Evolutionary conservation across 2,797 vertebrate species (phyloP), one percentile per base, ranked within the genome.

Genomic region (Cryptoblepharus egeriae): DNA sequence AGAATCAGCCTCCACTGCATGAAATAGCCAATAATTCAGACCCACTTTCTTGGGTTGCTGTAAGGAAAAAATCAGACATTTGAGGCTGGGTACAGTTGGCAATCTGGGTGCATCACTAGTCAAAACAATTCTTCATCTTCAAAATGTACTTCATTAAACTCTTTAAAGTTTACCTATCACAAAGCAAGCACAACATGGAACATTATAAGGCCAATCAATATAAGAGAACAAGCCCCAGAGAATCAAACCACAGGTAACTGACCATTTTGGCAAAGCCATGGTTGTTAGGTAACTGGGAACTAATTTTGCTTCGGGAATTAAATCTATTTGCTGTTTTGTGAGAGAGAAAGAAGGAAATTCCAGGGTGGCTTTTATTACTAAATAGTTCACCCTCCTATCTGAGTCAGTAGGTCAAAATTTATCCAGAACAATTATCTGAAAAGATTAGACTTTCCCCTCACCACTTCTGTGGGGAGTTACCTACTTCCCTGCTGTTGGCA

Each of bases 341-440:
- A 32, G 61, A 12, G 20, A 63, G 67, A 20, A n/a, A n/a, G 8
- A 37, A 9, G 5, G 92, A 94, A 95, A 94, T 92, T 93, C 95
- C 94, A 94, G 79, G 91, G 88, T 94, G 86, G 90, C 91, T 60
- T 95, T 93, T 92, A 94, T 95, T 95, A 91, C 88, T 90, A 89
- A n/a, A n/a, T n/a, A n/a, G n/a, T 92, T 95, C 95, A 94, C 92
- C 96, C 94, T 93, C 95, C 82, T 86, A 94, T 95, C 94, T 95
- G 95, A 96, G 94, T 96, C 95, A 96, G 93, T 93, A 93, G 94
- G 93, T 95, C 95, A 95, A 91, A 93, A 92, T 93, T 90, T 92
- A 90, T 88, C 68, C 52, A 90, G 87, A 93, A 83, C 88, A 89
- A 88, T 90, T 93, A 90, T 92, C 89, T 88, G 81, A 86, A 91